These are phyloP conservation scores for Choristoneura fumiferana DNA, from an alignment of 1,140 invertebrate species.

Conservation along the genomic window DNA sequence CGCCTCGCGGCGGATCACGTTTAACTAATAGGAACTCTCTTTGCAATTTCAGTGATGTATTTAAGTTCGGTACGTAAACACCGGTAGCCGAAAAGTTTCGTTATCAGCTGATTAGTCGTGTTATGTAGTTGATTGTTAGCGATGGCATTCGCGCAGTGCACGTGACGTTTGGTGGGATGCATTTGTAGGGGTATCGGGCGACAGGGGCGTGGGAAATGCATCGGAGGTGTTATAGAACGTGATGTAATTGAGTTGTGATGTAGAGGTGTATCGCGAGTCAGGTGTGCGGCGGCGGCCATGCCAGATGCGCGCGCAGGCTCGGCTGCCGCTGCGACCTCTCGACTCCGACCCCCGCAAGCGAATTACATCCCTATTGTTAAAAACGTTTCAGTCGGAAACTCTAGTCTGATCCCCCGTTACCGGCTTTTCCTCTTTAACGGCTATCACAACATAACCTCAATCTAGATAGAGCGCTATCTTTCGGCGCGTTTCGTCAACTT, in stretches of 20 bases:
- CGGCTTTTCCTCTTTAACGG: slow-evolving; percentile 63
- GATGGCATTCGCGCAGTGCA: slow-evolving; percentile 35
- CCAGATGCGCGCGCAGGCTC: slow-evolving; percentile 71
- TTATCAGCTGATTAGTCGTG: slow-evolving; percentile 72
- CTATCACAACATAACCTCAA: slow-evolving; percentile 77
- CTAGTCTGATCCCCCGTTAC: slow-evolving; percentile 32
- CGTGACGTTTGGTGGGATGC: slow-evolving; percentile 35
- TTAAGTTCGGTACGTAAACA: slow-evolving; percentile 53
- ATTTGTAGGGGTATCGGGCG: slow-evolving; percentile 28
- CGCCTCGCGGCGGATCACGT: slow-evolving; percentile 41
- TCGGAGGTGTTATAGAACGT: slow-evolving; percentile 18
- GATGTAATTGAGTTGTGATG: slow-evolving; percentile 63
- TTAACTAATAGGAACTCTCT: slow-evolving; percentile 29
- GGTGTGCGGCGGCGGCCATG: slow-evolving; percentile 71
- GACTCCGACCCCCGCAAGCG: slow-evolving; percentile 36
- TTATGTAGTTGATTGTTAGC: slow-evolving; percentile 42
- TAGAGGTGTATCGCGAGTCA: slow-evolving; percentile 65
- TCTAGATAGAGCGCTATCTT: slow-evolving; percentile 53
- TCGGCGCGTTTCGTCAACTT: slow-evolving; percentile 43
- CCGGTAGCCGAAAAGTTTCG: slow-evolving; percentile 62
- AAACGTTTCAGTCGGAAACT: slow-evolving; percentile 49
- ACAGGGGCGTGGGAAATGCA: slow-evolving; percentile 38
- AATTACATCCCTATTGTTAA: slow-evolving; percentile 52
- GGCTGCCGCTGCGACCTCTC: slow-evolving; percentile 43
- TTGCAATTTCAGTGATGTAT: slow-evolving; percentile 53